Base-by-base conservation (phyloP, 2,888 invertebrate genomes). In the Cheilosia vulpina region DNA sequence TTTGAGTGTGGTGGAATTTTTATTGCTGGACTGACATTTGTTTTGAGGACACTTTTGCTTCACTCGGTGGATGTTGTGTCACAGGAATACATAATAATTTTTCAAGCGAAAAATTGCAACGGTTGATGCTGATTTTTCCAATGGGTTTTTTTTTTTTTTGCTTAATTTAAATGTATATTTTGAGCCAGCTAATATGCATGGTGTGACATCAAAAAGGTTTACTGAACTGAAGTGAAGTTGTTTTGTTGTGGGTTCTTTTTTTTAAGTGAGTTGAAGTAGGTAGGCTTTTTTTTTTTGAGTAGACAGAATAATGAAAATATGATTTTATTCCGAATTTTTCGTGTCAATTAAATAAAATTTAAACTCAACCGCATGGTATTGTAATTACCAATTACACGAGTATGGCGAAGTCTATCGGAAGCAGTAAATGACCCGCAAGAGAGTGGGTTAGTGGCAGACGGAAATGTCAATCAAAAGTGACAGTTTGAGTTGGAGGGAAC, bases 41-140 rank as follows among this genome's bases (percentile, higher is more conserved):
- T 85, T 85, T 85, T 81, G 81, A 63, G 80, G 68, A 66, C 24
- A 57, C 60, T 60, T 47, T 45, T 43, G 68, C 52, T 52, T 27
- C 41, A 58, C 55, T 41, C 41, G 19, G 13, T 41, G 38, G 47
- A 34, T 69, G 69, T 72, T 68, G 68, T 81, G 85, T 69, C 76
- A 76, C 68, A 85, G 85, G 85, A 85, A 85, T 85, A 85, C 85
- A 81, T 85, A 85, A 85, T 85, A 85, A 85, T 85, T 85, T 85
- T 81, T 85, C 85, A 85, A 72, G 81, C 85, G 81, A 72, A 81
- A 85, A 85, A 85, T 76, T 81, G 85, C 81, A 71, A 55, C 43
- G 60, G 43, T 79, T 45, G 43, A 62, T 69, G 50, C 34, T 73
- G 78, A 55, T 72, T 69, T 62, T 77, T 58, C 1, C 38, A 38